phyloP scores from a whole-genome alignment of 2,113 vertebrate species.

The Cyanoramphus novaezelandiae region DNA sequence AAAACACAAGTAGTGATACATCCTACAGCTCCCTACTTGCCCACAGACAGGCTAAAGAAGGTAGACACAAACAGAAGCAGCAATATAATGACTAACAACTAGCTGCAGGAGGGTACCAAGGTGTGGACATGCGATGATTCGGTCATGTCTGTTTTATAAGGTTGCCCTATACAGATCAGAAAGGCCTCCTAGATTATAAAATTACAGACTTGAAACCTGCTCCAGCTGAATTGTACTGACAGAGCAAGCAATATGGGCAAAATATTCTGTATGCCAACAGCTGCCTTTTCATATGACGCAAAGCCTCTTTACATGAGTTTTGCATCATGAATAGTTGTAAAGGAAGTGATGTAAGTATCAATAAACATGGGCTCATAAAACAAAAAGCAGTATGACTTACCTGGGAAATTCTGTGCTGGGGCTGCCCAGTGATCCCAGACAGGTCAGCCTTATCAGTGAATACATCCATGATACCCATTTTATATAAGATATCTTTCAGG shows the following conservation, averaged over 20 bases:
- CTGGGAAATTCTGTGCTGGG: conserved; percentile 73
- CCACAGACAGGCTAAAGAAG: background rate
- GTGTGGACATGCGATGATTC: background rate
- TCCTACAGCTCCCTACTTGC: background rate
- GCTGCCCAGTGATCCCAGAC: conserved; percentile 76
- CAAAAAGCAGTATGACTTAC: conserved; percentile 63
- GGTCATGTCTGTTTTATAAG: background rate
- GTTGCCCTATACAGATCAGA: background rate
- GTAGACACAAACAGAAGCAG: background rate
- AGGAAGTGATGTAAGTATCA: background rate
- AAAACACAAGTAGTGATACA: background rate
- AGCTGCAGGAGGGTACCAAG: background rate
- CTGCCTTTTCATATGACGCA: background rate
- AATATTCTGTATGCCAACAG: background rate
- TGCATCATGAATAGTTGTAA: background rate
- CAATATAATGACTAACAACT: background rate
- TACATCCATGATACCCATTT: conserved; percentile 82
- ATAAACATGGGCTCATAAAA: background rate
- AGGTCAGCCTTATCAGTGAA: conserved; percentile 81
- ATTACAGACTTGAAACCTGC: background rate
- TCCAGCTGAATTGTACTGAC: background rate
- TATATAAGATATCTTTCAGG: conserved; percentile 70
- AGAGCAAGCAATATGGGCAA: background rate
- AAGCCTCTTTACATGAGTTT: background rate
- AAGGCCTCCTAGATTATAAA: background rate